Percentiles rank a stretch among this genome's conserved stretches.
phyloP scores from a whole-genome alignment of 2,888 invertebrate genomes.

The Osedax frankpressi region DNA sequence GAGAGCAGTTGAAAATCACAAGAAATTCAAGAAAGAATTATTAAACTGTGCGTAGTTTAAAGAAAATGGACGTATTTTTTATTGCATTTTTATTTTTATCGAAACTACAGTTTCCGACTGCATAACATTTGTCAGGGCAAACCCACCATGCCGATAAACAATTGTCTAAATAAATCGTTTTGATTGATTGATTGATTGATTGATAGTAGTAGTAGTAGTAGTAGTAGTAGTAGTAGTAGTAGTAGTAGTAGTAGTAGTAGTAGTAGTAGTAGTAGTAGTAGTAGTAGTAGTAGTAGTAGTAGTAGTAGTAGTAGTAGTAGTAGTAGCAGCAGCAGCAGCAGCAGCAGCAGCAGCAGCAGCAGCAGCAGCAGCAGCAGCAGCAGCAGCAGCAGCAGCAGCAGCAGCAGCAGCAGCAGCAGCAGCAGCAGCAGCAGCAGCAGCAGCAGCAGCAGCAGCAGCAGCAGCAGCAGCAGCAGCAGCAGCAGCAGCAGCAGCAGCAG shows the following conservation, averaged over 20 bases:
- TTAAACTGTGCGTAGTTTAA: no score
- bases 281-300: not conserved
- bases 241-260: not conserved
- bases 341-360: not conserved
- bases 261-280: not conserved
- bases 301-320: conserved; percentile 9
- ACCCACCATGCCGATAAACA: no score
- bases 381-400: not conserved
- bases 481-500: not conserved
- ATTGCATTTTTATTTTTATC: no score
- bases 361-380: conserved; percentile 1
- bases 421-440: not conserved
- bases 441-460: not conserved
- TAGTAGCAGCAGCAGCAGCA: conserved; percentile 2
- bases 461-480: not conserved
- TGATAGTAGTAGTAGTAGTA: not conserved
- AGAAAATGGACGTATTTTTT: no score
- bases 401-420: conserved; percentile 1
- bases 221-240: conserved; percentile 1
- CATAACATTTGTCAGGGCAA: no score
- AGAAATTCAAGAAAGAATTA: no score
- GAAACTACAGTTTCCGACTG: no score
- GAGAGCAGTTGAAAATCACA: no score
- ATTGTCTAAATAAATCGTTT: not conserved
- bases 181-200: not conserved